Percentiles rank a stretch among this genome's conserved stretches.
Conservation (phyloP, 2,888 invertebrate species). For the Margaritifera margaritifera region DNA sequence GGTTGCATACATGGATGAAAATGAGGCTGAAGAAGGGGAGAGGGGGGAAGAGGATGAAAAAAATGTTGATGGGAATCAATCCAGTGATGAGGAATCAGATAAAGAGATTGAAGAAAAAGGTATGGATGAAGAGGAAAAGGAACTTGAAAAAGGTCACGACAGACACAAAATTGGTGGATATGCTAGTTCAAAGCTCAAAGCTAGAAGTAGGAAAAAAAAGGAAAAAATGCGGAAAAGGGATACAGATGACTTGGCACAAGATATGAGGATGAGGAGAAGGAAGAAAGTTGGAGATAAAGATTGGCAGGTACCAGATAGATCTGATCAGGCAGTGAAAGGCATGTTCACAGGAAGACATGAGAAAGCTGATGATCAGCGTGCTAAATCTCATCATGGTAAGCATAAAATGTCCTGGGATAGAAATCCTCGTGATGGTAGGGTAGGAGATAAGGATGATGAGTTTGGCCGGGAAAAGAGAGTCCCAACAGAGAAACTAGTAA, state of each 20-base stretch:
- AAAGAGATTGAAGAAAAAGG: conserved; percentile 23
- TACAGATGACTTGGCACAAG: too few species aligned
- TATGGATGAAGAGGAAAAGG: conserved; percentile 10
- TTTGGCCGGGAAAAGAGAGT: conserved; percentile 18
- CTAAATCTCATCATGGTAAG: too few species aligned
- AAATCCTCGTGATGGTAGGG: background rate
- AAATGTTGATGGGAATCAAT: conserved; percentile 14
- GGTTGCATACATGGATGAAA: background rate
- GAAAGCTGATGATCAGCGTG: too few species aligned
- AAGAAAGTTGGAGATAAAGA: too few species aligned
- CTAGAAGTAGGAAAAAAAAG: too few species aligned
- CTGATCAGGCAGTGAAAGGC: too few species aligned
- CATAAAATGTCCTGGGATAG: too few species aligned
- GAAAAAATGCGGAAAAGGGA: too few species aligned
- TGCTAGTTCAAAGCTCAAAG: too few species aligned
- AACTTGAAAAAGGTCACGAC: background rate
- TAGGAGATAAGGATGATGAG: background rate
- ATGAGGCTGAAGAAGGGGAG: conserved; percentile 1
- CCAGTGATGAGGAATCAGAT: conserved; percentile 28
- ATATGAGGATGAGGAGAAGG: too few species aligned
- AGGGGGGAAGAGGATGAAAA: conserved; percentile 15
- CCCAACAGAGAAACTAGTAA: conserved; percentile 41
- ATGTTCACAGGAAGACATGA: too few species aligned
- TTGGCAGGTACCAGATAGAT: too few species aligned
- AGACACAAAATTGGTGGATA: conserved; percentile 1